phyloP scores from a whole-genome alignment of 2,113 vertebrate species.

The Bettongia penicillata region DNA sequence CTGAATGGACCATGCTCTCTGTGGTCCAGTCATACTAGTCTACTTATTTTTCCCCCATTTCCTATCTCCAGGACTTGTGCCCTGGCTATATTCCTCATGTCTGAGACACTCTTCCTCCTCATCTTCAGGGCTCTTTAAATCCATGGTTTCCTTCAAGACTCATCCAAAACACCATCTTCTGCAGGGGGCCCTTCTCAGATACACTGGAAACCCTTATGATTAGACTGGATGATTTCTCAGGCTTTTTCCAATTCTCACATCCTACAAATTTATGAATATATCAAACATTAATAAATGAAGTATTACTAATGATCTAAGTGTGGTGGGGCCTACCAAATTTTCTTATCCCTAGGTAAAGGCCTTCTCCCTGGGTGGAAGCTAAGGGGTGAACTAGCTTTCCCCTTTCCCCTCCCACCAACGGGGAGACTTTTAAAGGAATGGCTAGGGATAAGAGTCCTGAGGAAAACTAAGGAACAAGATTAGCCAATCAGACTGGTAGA shows the following conservation, averaged over 20 bases:
- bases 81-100: background rate
- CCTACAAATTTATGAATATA: background rate
- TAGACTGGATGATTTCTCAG: background rate
- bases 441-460: background rate
- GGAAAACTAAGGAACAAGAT: background rate
- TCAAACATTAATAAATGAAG: background rate
- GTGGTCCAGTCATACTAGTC: background rate
- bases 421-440: background rate
- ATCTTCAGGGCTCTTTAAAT: background rate
- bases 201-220: background rate
- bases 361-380: background rate
- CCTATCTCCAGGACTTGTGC: background rate
- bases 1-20: background rate
- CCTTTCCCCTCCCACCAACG: background rate
- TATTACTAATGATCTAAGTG: background rate
- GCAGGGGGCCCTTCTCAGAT: background rate
- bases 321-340: background rate
- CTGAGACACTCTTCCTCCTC: too few relatives aligned
- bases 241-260: background rate
- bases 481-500: background rate
- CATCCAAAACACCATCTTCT: background rate
- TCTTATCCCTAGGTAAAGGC: background rate
- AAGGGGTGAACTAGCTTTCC: background rate
- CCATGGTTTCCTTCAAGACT: background rate
- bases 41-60: background rate